Percentiles rank a stretch among this genome's conserved stretches.
Evolutionary conservation across 2,113 vertebrate species (phyloP).

Genomic region (Dolichallabes microphthalmus): DNA sequence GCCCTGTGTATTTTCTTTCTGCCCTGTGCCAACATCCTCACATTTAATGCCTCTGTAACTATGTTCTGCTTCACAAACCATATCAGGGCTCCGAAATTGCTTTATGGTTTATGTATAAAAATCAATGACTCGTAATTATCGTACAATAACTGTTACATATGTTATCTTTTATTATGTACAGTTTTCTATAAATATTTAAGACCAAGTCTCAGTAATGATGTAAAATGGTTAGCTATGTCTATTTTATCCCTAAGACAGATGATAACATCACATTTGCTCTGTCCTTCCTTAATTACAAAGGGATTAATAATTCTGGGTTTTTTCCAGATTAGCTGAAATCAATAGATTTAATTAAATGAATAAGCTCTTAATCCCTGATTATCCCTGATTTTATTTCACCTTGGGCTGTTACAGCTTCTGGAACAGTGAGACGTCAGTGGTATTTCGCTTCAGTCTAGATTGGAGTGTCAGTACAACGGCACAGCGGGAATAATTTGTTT

Average conservation of each 20-base stretch:
- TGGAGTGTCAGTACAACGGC: background rate
- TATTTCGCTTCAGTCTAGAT: background rate
- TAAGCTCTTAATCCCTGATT: conserved; percentile 11
- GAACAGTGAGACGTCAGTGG: background rate
- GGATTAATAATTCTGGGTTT: background rate
- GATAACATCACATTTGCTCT: conserved; percentile 12
- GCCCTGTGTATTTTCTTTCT: background rate
- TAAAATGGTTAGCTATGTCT: background rate
- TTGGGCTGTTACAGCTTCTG: conserved; percentile 10
- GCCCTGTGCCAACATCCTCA: background rate
- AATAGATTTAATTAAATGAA: conserved; percentile 22
- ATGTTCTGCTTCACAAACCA: background rate
- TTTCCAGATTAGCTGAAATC: background rate
- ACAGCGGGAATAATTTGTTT: background rate
- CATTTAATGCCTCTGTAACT: background rate
- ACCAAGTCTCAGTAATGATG: background rate
- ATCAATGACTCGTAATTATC: background rate
- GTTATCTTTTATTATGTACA: background rate
- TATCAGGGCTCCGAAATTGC: background rate
- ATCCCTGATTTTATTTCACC: conserved; percentile 20
- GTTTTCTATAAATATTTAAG: background rate
- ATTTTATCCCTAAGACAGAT: background rate
- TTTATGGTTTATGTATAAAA: background rate
- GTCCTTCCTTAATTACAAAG: background rate
- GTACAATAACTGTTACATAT: background rate